These are phyloP conservation scores for Melangyna quadrimaculata DNA, from an alignment of 2,888 invertebrate species.

Conservation along the genomic window DNA sequence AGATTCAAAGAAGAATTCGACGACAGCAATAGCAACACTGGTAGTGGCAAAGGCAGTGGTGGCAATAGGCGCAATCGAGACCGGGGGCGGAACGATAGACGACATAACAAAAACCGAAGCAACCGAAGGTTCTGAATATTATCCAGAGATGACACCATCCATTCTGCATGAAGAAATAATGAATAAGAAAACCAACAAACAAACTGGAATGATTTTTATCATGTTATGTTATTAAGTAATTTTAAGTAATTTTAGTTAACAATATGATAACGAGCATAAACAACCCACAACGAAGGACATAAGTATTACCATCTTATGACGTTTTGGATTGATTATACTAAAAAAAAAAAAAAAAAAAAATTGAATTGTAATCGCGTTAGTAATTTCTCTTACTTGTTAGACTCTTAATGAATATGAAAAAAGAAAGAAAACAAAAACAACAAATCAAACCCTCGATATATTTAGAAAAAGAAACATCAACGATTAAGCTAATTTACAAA, in stretches of 20 bases:
- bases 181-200: constrained; percentile 28
- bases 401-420: constrained; percentile 49
- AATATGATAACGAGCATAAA: constrained; percentile 26
- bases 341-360: constrained; percentile 11
- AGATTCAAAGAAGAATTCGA: constrained; percentile 57
- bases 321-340: constrained; percentile 38
- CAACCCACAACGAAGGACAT: not conserved
- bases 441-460: constrained; percentile 42
- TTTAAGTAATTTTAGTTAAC: constrained; percentile 52
- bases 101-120: constrained; percentile 61
- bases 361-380: constrained; percentile 61
- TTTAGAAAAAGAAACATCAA: constrained; percentile 42
- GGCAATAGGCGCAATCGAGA: constrained; percentile 64
- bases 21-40: constrained; percentile 39
- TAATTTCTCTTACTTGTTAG: constrained; percentile 58
- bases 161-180: constrained; percentile 20
- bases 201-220: constrained; percentile 55
- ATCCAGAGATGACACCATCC: not conserved
- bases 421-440: constrained; percentile 10
- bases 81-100: constrained; percentile 59
- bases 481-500: constrained; percentile 59
- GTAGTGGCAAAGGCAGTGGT: constrained; percentile 37
- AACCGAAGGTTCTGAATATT: constrained; percentile 51
- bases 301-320: not conserved
- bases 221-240: constrained; percentile 53